Base-by-base conservation (phyloP, 1,140 invertebrate genomes). In the Pollicipes pollicipes region DNA sequence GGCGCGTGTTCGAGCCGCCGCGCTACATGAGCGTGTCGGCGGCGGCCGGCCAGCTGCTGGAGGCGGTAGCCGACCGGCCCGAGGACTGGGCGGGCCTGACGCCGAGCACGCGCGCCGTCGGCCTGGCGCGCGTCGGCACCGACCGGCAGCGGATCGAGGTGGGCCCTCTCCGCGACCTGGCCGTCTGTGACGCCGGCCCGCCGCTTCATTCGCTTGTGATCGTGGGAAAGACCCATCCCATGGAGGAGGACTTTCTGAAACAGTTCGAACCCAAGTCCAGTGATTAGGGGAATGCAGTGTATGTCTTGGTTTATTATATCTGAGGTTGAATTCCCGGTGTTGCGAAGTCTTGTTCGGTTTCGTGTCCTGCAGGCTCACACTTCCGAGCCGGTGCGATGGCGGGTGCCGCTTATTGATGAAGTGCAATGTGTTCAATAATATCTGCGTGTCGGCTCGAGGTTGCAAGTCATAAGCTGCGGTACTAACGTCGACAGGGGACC, bases 151-250 rank as follows among this genome's bases (percentile, higher is more conserved):
- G 85, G 76, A 93, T 99, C 74, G 78, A 86, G 8, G 86, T 84
- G 13, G 86, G 85, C 74, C 84, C 86, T 13, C 79, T 99, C 67
- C 76, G 83, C 72, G 83, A 89, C 76, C 90, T 99, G 66, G 76
- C 80, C 26, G 79, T 82, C n/a, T 71, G 79, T 37, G 88, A 97
- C 79, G 79, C 99, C 69, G 97, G 97, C 27, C 79, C 82, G 30
- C 96, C 97, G 29, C 83, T 98, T 66, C 97, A 99, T 82, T 97
- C 91, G 68, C 80, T 99, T 8, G 87, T 99, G 29, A 90, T 99
- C 72, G 86, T 86, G 67, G 87, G 88, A 68, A 81, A 85, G 71
- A 81, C 97, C 76, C 95, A 98, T 85, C 91, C 93, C n/a, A 80
- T 97, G 13, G 95, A 98, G 83, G 76, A 83, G 69, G 93, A 97